Percentiles rank a stretch among this genome's conserved stretches.
phyloP scores from a whole-genome alignment of 2,888 invertebrate genomes.

The Entomobrya proxima region DNA sequence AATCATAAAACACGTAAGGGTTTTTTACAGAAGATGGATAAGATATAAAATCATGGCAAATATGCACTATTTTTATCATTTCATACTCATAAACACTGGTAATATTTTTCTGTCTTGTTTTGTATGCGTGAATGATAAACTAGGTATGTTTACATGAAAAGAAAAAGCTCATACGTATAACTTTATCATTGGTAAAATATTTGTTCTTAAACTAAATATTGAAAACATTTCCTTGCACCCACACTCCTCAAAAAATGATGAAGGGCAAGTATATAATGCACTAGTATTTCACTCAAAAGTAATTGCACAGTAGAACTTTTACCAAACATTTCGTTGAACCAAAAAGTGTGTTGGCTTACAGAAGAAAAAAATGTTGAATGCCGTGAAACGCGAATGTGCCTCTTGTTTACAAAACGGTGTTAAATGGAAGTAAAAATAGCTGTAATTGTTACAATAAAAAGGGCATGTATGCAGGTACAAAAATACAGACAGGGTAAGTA shows the following conservation, averaged over 20 bases:
- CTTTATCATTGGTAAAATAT: background rate
- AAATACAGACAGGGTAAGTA: no score
- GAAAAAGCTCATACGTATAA: no score
- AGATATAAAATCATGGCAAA: no score
- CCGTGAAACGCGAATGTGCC: background rate
- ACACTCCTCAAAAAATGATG: background rate
- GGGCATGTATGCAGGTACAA: conserved; percentile 14
- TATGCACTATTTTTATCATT: no score
- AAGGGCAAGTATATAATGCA: conserved; percentile 17
- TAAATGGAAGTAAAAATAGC: conserved; percentile 54
- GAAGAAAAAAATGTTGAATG: background rate
- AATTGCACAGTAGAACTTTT: no score
- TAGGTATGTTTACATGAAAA: no score
- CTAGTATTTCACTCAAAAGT: no score
- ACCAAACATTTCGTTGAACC: background rate
- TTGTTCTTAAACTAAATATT: background rate
- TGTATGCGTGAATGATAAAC: no score
- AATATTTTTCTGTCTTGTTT: no score
- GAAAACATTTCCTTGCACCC: background rate
- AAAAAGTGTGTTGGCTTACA: background rate
- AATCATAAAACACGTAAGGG: no score
- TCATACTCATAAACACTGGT: no score
- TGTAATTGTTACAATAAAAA: conserved; percentile 37
- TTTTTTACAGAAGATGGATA: no score
- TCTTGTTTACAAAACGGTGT: conserved; percentile 31